phyloP scores from a whole-genome alignment of 2,797 vertebrate species.

The Scomberomorus guttatus region DNA sequence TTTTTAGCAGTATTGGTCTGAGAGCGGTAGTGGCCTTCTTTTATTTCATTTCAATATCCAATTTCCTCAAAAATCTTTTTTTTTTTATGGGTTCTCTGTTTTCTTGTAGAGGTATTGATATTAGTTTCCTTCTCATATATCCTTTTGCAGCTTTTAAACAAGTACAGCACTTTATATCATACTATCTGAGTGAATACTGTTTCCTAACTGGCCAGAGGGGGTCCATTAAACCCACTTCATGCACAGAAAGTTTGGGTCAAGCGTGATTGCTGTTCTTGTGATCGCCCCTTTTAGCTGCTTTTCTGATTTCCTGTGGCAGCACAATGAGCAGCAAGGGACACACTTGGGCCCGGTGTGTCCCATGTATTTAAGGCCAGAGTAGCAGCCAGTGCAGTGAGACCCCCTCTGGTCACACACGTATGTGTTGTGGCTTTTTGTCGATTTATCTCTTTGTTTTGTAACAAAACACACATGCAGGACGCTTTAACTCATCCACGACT shows the following conservation, averaged over 20 bases:
- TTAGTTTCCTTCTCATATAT: conserved; percentile 29
- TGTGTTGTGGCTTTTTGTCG: not conserved
- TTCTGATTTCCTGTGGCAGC: not conserved
- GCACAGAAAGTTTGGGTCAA: conserved; percentile 9
- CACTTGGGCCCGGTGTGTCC: not conserved
- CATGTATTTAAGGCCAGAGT: not conserved
- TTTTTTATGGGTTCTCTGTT: conserved; percentile 42
- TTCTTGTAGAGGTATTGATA: conserved; percentile 35
- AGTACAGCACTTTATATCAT: conserved; percentile 16
- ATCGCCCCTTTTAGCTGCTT: not conserved
- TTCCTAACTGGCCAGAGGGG: conserved; percentile 27
- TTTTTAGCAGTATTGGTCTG: conserved; percentile 51
- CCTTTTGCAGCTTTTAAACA: conserved; percentile 2
- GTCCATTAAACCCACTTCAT: conserved; percentile 2
- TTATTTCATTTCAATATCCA: conserved; percentile 65
- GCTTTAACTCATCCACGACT: not conserved
- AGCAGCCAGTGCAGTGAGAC: not conserved
- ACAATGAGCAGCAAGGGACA: not conserved
- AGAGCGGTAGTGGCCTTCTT: conserved; percentile 33
- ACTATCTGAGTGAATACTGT: conserved; percentile 7
- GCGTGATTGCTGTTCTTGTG: conserved; percentile 12
- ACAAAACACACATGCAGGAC: not conserved
- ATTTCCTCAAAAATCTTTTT: conserved; percentile 42
- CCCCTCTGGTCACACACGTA: not conserved
- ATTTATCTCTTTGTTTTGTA: not conserved